phyloP scores from a whole-genome alignment of 2,888 invertebrate genomes.

The Fabriciana adippe region DNA sequence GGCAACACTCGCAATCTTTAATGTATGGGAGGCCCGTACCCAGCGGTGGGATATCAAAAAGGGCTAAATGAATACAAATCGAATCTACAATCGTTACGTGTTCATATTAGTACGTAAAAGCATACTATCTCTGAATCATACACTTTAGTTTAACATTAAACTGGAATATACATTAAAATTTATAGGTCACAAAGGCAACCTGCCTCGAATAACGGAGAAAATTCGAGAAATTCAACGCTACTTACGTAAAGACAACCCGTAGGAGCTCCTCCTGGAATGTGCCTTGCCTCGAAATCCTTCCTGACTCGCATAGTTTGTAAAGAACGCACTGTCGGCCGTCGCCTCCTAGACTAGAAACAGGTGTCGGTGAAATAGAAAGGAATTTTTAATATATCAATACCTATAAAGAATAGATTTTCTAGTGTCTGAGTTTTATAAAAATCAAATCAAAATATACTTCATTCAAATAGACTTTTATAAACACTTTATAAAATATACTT shows the following conservation, averaged over 20 bases:
- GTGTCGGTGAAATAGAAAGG: constrained; percentile 12
- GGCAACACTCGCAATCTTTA: too few species aligned
- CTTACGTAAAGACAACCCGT: constrained; percentile 85
- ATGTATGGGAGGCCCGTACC: too few species aligned
- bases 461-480: too few species aligned
- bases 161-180: constrained; percentile 8
- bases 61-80: background rate
- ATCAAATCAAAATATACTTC: too few species aligned
- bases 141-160: background rate
- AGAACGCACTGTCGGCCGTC: constrained; percentile 85
- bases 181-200: constrained; percentile 19
- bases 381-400: constrained; percentile 16
- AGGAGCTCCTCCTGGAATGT: constrained; percentile 85
- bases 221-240: constrained; percentile 27
- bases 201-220: constrained; percentile 22
- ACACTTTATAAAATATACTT: too few species aligned
- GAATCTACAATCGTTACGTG: background rate
- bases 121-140: background rate
- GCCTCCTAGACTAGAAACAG: constrained; percentile 70
- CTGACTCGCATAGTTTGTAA: constrained; percentile 85
- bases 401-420: background rate
- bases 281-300: constrained; percentile 68
- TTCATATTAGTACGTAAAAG: background rate
- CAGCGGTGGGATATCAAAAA: background rate
- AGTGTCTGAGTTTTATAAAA: too few species aligned